Conservation (phyloP, 2,888 invertebrate genomes). For the Helobdella robusta region DNA sequence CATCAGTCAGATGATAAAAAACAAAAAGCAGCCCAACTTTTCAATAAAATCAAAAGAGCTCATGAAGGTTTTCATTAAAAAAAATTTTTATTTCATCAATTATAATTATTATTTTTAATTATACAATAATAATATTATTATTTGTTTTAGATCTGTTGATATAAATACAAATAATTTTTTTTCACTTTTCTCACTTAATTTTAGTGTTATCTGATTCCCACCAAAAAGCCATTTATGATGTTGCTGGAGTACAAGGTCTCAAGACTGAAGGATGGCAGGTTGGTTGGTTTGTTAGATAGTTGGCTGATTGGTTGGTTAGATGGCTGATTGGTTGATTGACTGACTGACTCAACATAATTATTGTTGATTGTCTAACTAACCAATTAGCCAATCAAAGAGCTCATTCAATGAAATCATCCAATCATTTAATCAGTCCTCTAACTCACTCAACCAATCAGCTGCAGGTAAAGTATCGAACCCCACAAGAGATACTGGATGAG, state of each 20-base stretch:
- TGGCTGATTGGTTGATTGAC: no score
- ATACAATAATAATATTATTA: neutral
- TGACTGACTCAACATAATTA: no score
- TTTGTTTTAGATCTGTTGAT: neutral
- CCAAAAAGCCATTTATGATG: slow-evolving; percentile 87
- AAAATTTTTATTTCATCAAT: slow-evolving; percentile 2
- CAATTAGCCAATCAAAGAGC: no score
- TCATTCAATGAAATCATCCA: no score
- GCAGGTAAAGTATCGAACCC: slow-evolving; percentile 58
- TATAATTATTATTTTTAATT: neutral
- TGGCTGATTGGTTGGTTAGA: no score
- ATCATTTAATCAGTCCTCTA: no score
- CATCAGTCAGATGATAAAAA: slow-evolving; percentile 69
- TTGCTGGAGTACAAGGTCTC: slow-evolving; percentile 74
- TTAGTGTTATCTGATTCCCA: slow-evolving; percentile 81
- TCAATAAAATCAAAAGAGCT: slow-evolving; percentile 70
- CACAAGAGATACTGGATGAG: slow-evolving; percentile 89
- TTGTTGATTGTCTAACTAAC: no score
- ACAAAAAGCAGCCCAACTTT: slow-evolving; percentile 75
- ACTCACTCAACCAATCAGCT: slow-evolving; percentile 19
- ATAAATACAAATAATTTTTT: neutral
- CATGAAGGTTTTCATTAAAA: slow-evolving; percentile 65
- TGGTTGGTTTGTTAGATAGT: no score
- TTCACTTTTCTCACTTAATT: slow-evolving; percentile 5
- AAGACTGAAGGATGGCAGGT: slow-evolving; percentile 93